Percentiles rank a stretch among this genome's conserved stretches.
Evolutionary conservation across 2,113 vertebrate genomes (phyloP).

Genomic region (Tragelaphus scriptus): DNA sequence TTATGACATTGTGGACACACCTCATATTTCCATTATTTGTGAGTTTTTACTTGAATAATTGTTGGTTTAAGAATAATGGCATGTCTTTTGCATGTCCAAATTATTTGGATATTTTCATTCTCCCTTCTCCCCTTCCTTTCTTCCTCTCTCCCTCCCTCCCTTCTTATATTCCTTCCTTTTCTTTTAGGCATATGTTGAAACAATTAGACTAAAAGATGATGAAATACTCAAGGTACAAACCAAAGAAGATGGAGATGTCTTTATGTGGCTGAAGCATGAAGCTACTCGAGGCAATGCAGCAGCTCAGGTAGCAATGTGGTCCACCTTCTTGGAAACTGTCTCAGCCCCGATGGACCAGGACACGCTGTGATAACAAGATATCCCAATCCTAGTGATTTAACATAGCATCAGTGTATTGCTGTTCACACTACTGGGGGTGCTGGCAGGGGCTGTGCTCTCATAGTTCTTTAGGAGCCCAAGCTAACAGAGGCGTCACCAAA

Average conservation of each 20-base stretch:
- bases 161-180: background rate
- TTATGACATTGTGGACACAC: background rate
- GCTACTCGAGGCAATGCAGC: slow-evolving; percentile 87
- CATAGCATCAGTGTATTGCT: accelerated
- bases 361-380: accelerated
- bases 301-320: slow-evolving; percentile 82
- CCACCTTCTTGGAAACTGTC: accelerated
- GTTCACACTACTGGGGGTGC: background rate
- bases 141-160: background rate
- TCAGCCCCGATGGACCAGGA: background rate
- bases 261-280: slow-evolving; percentile 89
- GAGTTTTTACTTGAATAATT: background rate
- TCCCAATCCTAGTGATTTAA: background rate
- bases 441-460: background rate
- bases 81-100: background rate
- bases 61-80: background rate
- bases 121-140: background rate
- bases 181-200: slow-evolving; percentile 84
- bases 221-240: slow-evolving; percentile 83
- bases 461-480: background rate
- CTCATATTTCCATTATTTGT: background rate
- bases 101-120: background rate
- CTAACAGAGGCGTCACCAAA: background rate
- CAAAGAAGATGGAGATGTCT: slow-evolving; percentile 83
- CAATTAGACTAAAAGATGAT: slow-evolving; percentile 84